Conservation (phyloP, 1,140 invertebrate species). For the Papilio aristodemus region DNA sequence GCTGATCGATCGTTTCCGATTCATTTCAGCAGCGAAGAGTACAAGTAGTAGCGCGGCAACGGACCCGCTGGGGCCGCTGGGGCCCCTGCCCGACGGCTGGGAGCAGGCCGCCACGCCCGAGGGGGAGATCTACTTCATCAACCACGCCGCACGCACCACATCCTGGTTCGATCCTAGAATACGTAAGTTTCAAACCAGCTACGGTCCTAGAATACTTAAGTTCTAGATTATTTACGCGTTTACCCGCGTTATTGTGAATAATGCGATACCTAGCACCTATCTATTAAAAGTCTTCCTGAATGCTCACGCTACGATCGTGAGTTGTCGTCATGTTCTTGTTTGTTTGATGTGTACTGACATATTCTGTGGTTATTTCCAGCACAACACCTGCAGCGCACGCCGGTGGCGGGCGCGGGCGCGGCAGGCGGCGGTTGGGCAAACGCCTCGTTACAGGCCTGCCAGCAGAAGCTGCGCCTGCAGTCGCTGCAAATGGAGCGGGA, state of each 20-base stretch:
- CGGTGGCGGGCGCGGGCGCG: conserved; percentile 82
- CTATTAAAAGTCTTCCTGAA: no score
- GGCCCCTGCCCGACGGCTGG: conserved; percentile 96
- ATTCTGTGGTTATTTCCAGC: conserved; percentile 78
- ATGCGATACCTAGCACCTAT: no score
- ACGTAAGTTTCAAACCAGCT: conserved; percentile 85
- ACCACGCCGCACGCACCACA: conserved; percentile 95
- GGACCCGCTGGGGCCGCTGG: conserved; percentile 87
- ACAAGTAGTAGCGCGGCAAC: conserved; percentile 74
- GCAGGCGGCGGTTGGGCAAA: conserved; percentile 80
- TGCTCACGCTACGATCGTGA: no score
- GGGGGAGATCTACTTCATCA: conserved; percentile 98
- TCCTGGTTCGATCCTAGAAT: conserved; percentile 99
- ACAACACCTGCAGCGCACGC: conserved; percentile 86
- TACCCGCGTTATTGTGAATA: no score
- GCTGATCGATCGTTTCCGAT: conserved; percentile 57
- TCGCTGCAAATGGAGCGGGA: conserved; percentile 93
- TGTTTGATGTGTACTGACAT: conserved; percentile 5
- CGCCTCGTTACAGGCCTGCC: conserved; percentile 84
- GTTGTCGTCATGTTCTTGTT: neutral
- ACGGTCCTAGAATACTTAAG: neutral
- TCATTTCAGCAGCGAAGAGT: conserved; percentile 79
- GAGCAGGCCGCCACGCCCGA: conserved; percentile 95
- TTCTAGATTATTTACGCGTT: no score
- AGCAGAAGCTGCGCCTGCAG: conserved; percentile 90